Evolutionary conservation across 2,113 vertebrate species (phyloP), one percentile per base, ranked within the genome.

Genomic region (Peromyscus leucopus): DNA sequence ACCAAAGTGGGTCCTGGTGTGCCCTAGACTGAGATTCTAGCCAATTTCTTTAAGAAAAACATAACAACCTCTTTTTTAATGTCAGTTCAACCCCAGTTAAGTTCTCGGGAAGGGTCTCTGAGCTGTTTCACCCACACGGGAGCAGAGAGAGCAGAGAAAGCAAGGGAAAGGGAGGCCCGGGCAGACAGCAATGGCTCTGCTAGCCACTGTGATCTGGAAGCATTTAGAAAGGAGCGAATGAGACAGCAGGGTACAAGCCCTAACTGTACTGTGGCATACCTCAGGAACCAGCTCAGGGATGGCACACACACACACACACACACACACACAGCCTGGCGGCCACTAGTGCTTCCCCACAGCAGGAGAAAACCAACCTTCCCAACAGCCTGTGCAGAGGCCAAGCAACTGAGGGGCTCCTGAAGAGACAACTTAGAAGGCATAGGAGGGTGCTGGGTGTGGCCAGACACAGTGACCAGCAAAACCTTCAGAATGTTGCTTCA

Each of bases 271-370:
- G 59, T 96, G 83, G 78, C 92, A 71, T 93, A 94, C 76, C 59
- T 96, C 72, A 96, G 33, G 19, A 96, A 22, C 95, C 67, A 96
- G 82, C n/a, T 96, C 83, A 93, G 72, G 65, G 51, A 65, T 0
- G 0, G 22, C n/a, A 15, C 33, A 3, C 33, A 17, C 15, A 7
- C 22, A 26, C 22, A 63, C 61, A 65, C 63, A 65, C 63, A 65
- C 63, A 65, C 24, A 65, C 24, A 78, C 36, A 39, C 55, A 82
- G 28, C 36, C 75, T 92, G 86, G 82, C 42, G 91, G 59, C 28
- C 71, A 39, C 83, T 94, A 94, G 80, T 89, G 76, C 59, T 96
- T 91, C 82, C 51, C 88, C 71, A 91, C 69, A 97, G 74, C 91
- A 96, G 72, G 61, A 61, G 22, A 95, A 97, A 94, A 71, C 2